Evolutionary conservation across 2,113 vertebrate genomes (phyloP).

Genomic region (Pollachius pollachius): DNA sequence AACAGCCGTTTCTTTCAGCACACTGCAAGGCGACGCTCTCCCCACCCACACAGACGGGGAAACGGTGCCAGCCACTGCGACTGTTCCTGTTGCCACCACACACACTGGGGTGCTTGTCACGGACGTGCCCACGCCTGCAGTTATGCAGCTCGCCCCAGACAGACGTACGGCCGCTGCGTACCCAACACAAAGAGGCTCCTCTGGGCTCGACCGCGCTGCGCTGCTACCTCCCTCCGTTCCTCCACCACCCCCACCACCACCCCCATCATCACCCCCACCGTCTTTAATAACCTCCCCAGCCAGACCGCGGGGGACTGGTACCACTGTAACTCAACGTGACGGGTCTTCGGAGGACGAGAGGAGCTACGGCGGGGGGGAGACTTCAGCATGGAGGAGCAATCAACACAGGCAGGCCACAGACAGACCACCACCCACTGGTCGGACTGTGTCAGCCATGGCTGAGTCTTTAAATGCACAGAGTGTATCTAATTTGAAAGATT

Average conservation of each 20-base stretch:
- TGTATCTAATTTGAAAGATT: not conserved
- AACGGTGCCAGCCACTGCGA: too few relatives aligned
- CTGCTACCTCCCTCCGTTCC: too few relatives aligned
- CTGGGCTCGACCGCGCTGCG: too few relatives aligned
- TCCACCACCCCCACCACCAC: too few relatives aligned
- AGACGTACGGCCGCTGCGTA: too few relatives aligned
- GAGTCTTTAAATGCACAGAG: slow-evolving; percentile 20
- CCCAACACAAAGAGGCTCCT: too few relatives aligned
- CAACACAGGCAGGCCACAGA: slow-evolving; percentile 28
- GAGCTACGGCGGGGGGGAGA: not conserved
- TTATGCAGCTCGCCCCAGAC: too few relatives aligned
- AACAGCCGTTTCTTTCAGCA: not conserved
- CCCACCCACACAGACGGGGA: not conserved
- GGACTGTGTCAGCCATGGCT: slow-evolving; percentile 14
- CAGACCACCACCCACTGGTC: not conserved
- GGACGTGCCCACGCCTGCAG: too few relatives aligned
- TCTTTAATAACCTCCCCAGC: too few relatives aligned
- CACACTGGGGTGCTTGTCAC: too few relatives aligned
- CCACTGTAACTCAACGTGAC: not conserved
- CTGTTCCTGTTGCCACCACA: too few relatives aligned
- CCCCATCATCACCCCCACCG: too few relatives aligned
- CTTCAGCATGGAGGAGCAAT: slow-evolving; percentile 32
- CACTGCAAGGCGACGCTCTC: not conserved
- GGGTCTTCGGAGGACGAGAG: slow-evolving; percentile 8
- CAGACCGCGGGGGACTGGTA: slow-evolving; percentile 1